Percentiles rank a stretch among this genome's conserved stretches.
Evolutionary conservation across 2,888 invertebrate species (phyloP).

Genomic region (Catocala nupta): DNA sequence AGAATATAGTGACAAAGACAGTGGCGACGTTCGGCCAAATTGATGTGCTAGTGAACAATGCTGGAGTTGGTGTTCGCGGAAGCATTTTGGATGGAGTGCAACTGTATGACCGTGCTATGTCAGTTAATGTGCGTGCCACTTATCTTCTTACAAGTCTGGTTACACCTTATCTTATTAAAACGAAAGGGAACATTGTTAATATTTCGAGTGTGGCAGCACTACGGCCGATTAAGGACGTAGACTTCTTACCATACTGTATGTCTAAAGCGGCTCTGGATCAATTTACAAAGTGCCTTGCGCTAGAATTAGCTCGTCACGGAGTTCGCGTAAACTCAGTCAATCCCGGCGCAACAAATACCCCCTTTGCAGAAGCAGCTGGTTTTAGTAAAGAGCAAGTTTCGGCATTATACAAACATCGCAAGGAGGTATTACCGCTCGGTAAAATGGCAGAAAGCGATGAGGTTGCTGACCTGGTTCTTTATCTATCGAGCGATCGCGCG

Average conservation of each 20-base stretch:
- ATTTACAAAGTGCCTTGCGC: constrained; percentile 95
- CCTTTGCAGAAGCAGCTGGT: constrained; percentile 89
- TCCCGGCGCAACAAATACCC: constrained; percentile 96
- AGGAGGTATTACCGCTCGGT: constrained; percentile 95
- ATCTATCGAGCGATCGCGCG: constrained; percentile 94
- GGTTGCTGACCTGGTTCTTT: constrained; percentile 95
- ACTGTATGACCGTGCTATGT: constrained; percentile 94
- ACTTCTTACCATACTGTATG: constrained; percentile 95
- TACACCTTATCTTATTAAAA: constrained; percentile 92
- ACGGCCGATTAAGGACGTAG: constrained; percentile 86
- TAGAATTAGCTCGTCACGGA: constrained; percentile 92
- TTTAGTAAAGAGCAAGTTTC: constrained; percentile 87
- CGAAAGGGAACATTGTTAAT: constrained; percentile 95
- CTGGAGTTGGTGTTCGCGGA: constrained; percentile 92
- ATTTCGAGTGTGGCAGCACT: constrained; percentile 96
- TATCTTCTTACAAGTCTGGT: constrained; percentile 93
- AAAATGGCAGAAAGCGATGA: constrained; percentile 93
- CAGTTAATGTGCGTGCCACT: constrained; percentile 92
- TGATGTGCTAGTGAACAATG: constrained; percentile 94
- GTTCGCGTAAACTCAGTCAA: constrained; percentile 96
- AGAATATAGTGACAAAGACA: constrained; percentile 89
- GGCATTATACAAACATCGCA: constrained; percentile 92
- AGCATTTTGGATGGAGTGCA: constrained; percentile 93
- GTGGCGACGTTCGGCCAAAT: constrained; percentile 90
- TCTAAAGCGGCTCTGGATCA: constrained; percentile 98